Base-by-base conservation (phyloP, 2,113 vertebrate species). In the Gambusia affinis region DNA sequence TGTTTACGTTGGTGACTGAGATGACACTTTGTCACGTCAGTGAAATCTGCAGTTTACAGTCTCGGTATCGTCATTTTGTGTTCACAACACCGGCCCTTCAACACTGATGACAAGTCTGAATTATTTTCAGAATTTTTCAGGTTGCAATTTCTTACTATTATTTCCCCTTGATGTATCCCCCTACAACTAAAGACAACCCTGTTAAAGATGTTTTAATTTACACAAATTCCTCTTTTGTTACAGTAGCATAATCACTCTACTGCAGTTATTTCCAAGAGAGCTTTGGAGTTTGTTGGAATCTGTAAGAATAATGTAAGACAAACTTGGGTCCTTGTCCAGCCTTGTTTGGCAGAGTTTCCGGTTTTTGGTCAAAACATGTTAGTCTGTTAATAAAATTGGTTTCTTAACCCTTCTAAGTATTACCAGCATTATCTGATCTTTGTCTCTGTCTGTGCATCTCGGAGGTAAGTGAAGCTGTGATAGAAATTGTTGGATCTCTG, bases 1-100 rank as follows among this genome's bases (percentile, higher is more conserved):
- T 78, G 71, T 88, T 89, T 89, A 85, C 64, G 15, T 47, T 47
- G 24, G 73, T 85, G 83, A 87, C 83, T 87, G 74, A 63, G 51
- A 31, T 75, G 76, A 72, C 76, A 79, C 84, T 69, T 68, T 80
- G 62, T 82, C 70, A 79, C 69, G 78, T 64, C 76, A 74, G 64
- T 1, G 11, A 73, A 29, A 61, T 54, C 83, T 81, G 62, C 62
- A 74, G 78, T 73, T 79, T 77, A n/a, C 86, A 80, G 30, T 66
- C 8, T 31, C 0, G 12, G 35, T 33, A 70, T 70, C 76, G 73
- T 57, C 62, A 63, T 84, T 76, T 67, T 65, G 64, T 77, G 22
- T 37, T 78, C 67, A 67, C 79, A 68, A 57, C 61, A 30, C 62
- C 60, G 42, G 29, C 10, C 28, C 31, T 66, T 8, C 27, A 60